Percentiles rank a stretch among this genome's conserved stretches.
Conservation (phyloP, 2,888 invertebrate genomes). For the Drepanosiphum platanoidis region DNA sequence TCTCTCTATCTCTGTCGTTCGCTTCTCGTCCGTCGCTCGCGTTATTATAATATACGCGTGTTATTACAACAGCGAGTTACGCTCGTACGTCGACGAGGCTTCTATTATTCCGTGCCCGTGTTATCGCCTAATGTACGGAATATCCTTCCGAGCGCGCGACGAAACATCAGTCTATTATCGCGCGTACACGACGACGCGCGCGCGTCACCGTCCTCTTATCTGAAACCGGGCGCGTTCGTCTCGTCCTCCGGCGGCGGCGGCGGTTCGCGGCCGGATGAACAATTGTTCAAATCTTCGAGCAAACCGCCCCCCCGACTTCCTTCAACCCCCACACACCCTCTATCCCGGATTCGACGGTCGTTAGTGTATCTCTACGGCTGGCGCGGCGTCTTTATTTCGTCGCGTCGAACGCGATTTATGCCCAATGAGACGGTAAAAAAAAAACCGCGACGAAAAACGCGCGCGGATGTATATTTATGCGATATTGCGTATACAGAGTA, state of each 20-base stretch:
- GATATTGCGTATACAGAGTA: no score
- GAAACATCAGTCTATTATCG: neutral
- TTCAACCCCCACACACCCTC: no score
- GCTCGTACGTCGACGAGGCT: neutral
- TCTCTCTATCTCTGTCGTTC: neutral
- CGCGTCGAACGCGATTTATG: neutral
- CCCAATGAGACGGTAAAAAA: neutral
- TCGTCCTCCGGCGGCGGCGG: neutral
- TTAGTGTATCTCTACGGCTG: neutral
- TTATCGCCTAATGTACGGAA: slow-evolving; percentile 38
- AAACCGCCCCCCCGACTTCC: no score
- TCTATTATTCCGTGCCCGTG: neutral
- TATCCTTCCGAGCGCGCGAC: slow-evolving; percentile 21
- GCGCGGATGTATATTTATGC: no score
- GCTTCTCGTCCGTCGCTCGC: no score
- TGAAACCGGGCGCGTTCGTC: neutral
- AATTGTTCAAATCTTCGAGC: neutral
- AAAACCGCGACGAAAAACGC: no score
- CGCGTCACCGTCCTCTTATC: neutral
- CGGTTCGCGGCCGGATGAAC: neutral
- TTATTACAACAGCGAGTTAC: no score
- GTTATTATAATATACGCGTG: no score
- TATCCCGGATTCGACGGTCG: no score
- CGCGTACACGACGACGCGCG: neutral
- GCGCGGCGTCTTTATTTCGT: neutral